Conservation (phyloP, 2,797 vertebrate species). For the Sylvia borin region DNA sequence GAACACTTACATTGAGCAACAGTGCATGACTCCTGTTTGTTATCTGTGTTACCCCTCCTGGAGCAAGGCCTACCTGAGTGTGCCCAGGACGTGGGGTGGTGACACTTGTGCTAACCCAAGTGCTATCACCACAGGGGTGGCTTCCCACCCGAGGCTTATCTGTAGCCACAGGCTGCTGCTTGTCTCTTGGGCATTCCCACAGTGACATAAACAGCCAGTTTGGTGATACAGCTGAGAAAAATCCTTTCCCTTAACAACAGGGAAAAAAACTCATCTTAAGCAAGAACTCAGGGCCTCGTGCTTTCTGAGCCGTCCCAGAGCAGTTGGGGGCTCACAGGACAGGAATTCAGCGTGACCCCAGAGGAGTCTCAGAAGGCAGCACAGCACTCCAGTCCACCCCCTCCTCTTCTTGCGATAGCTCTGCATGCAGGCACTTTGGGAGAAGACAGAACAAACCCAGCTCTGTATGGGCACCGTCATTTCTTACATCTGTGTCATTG, state of each 20-base stretch:
- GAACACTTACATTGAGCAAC: rapidly evolving
- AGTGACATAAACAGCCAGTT: rapidly evolving
- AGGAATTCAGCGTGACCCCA: rapidly evolving
- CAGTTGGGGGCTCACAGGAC: rapidly evolving
- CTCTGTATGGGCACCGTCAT: background rate
- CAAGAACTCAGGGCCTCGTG: background rate
- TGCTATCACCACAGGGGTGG: rapidly evolving
- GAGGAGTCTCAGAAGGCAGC: background rate
- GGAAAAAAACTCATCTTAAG: background rate
- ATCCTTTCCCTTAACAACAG: background rate
- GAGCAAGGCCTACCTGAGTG: background rate
- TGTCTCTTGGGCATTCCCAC: background rate
- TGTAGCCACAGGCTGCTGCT: background rate
- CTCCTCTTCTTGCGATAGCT: no score
- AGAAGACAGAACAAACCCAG: background rate
- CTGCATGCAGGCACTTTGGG: background rate
- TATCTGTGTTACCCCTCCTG: background rate
- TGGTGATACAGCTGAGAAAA: background rate
- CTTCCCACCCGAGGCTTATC: background rate
- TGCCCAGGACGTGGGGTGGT: rapidly evolving
- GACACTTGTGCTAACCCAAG: no score
- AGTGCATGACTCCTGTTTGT: rapidly evolving
- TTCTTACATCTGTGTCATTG: rapidly evolving
- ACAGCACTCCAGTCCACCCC: background rate
- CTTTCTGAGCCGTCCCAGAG: rapidly evolving